Evolutionary conservation across 1,140 invertebrate genomes (phyloP), one percentile per base, ranked within the genome.

Genomic region (Mamestra configurata): DNA sequence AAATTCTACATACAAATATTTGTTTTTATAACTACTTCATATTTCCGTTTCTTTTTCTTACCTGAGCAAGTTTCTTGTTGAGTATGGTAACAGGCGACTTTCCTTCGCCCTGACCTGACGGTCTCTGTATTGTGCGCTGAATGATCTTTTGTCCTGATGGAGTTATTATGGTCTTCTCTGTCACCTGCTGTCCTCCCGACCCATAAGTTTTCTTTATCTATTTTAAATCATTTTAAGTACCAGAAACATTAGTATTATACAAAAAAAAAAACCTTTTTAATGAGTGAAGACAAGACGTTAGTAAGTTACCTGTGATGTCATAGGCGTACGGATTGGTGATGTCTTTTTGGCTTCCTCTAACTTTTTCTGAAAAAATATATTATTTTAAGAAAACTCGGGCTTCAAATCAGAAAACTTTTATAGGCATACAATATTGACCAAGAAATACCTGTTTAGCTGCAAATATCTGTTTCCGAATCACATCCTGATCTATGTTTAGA

Each of bases 101-200:
- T 24, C 88, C 90, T 8, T 93, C 90, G 4, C 72, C 22, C 4
- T 61, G 86, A 31, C 82, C 81, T 10, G 79, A 80, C 0, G 91
- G 88, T 40, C 94, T 78, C 78, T 95, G 95, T 84, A 95, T 95
- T 0, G 94, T 95, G 31, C 94, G 85, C 75, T 95, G 94, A 53
- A 95, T 95, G 37, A 95, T 95, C 81, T 95, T 95, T 80, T 95
- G 94, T 43, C 94, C 94, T 7, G 93, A 95, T 1, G 95, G 95
- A n/a, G 95, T 95, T 31, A 95, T 95, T 61, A 95, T 95, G 0
- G 95, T 95, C 79, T 95, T 95, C 75, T 95, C 94, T 1, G 93
- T 94, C 15, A 95, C 93, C 79, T 94, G 93, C 75, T 93, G 92
- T 5, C 93, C 89, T 20, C 85, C 82, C 1, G 89, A 80, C 1